phyloP scores from a whole-genome alignment of 2,888 invertebrate genomes.

The Andrena trimmerana region DNA sequence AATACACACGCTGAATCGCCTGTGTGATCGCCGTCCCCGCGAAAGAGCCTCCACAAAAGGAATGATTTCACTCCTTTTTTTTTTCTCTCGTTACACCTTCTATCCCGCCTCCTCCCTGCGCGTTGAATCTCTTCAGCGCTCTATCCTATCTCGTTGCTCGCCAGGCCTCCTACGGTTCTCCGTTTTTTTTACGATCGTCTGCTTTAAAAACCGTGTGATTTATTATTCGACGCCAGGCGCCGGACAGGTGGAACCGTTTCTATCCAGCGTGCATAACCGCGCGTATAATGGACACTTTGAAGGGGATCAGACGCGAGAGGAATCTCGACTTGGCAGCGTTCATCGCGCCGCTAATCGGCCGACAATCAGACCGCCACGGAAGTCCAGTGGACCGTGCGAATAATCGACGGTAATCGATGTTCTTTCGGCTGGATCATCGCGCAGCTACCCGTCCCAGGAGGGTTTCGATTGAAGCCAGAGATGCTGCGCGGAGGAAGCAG shows the following conservation, averaged over 20 bases:
- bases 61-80: slow-evolving; percentile 48
- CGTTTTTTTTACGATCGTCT: slow-evolving; percentile 18
- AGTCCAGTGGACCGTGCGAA: slow-evolving; percentile 60
- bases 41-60: slow-evolving; percentile 36
- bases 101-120: not conserved
- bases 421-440: slow-evolving; percentile 33
- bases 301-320: slow-evolving; percentile 61
- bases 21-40: slow-evolving; percentile 61
- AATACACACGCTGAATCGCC: slow-evolving; percentile 75
- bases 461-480: slow-evolving; percentile 14
- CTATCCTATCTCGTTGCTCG: slow-evolving; percentile 28
- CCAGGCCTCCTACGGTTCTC: slow-evolving; percentile 46
- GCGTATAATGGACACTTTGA: slow-evolving; percentile 59
- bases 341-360: slow-evolving; percentile 62
- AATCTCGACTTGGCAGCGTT: slow-evolving; percentile 57
- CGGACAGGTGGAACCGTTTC: slow-evolving; percentile 77
- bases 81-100: slow-evolving; percentile 10
- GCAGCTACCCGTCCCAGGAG: slow-evolving; percentile 2
- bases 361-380: slow-evolving; percentile 64
- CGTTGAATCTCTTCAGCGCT: not conserved
- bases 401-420: slow-evolving; percentile 58
- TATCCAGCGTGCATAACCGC: slow-evolving; percentile 47
- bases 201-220: slow-evolving; percentile 74
- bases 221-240: slow-evolving; percentile 72
- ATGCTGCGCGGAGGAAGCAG: not conserved